Percentiles rank a stretch among this genome's conserved stretches.
Evolutionary conservation across 2,113 vertebrate genomes (phyloP).

Genomic region (Aplodontia rufa): DNA sequence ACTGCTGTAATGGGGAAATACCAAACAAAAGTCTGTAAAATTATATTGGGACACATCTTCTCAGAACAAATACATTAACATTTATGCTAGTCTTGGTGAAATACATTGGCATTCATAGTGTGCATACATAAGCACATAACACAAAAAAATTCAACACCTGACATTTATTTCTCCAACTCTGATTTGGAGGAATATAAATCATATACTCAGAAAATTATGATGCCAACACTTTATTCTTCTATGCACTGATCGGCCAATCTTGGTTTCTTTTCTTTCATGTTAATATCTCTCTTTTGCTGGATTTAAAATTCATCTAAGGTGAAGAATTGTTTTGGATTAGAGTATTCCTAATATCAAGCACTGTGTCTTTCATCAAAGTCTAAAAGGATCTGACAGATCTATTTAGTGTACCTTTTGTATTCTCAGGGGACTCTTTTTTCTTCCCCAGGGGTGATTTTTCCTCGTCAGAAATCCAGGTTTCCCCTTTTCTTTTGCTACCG

Average conservation of each 20-base stretch:
- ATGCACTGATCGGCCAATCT: background rate
- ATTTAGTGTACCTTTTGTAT: slow-evolving; percentile 52
- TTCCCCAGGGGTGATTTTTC: slow-evolving; percentile 55
- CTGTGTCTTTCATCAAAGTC: slow-evolving; percentile 58
- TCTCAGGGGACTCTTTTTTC: slow-evolving; percentile 56
- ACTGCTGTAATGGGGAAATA: background rate
- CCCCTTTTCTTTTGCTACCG: slow-evolving; percentile 53
- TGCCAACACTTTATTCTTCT: background rate
- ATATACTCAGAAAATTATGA: background rate
- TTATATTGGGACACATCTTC: background rate
- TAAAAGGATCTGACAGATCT: slow-evolving; percentile 70
- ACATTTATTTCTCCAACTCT: background rate
- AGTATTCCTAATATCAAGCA: slow-evolving; percentile 42
- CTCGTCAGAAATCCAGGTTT: slow-evolving; percentile 43
- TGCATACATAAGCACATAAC: rapidly evolving
- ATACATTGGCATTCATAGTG: background rate
- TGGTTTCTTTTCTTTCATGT: background rate
- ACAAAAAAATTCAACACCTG: background rate
- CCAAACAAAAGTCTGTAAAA: background rate
- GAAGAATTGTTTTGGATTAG: slow-evolving; percentile 42
- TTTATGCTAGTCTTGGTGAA: background rate
- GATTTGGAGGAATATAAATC: background rate
- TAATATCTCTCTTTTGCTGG: slow-evolving; percentile 1
- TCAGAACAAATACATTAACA: background rate
- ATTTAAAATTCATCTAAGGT: slow-evolving; percentile 51